These are phyloP conservation scores for Agonum fuliginosum DNA, from an alignment of 2,888 invertebrate species.

Conservation along the genomic window DNA sequence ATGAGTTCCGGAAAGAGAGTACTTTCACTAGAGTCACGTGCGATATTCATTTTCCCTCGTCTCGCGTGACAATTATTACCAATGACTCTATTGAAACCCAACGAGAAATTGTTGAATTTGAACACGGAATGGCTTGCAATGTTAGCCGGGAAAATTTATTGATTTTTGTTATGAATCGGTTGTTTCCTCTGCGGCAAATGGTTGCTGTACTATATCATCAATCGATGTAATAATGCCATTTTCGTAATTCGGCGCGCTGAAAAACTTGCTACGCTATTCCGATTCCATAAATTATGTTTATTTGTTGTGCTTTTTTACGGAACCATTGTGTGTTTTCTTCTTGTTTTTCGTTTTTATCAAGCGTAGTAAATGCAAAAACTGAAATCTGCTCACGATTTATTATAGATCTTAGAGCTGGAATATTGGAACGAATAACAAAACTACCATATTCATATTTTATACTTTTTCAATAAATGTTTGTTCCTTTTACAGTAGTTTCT, in stretches of 20 bases:
- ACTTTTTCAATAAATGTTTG: no score
- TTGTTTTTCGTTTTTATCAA: neutral
- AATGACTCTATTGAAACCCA: slow-evolving; percentile 46
- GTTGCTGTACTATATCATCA: slow-evolving; percentile 31
- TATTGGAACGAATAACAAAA: no score
- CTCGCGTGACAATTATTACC: slow-evolving; percentile 49
- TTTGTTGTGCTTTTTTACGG: neutral
- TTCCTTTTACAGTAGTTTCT: no score
- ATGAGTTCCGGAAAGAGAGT: slow-evolving; percentile 26
- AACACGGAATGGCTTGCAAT: slow-evolving; percentile 29
- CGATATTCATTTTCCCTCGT: slow-evolving; percentile 42
- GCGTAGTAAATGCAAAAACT: slow-evolving; percentile 30
- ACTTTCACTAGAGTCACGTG: slow-evolving; percentile 37
- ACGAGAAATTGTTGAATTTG: slow-evolving; percentile 42
- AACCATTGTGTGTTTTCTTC: slow-evolving; percentile 8
- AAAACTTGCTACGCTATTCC: slow-evolving; percentile 1
- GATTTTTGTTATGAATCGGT: slow-evolving; percentile 40
- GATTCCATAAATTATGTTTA: slow-evolving; percentile 32
- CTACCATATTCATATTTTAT: no score
- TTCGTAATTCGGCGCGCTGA: slow-evolving; percentile 23
- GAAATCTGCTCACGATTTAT: slow-evolving; percentile 4
- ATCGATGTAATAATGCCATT: slow-evolving; percentile 34
- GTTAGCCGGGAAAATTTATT: slow-evolving; percentile 25
- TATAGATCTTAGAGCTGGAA: no score
- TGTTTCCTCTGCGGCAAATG: slow-evolving; percentile 30